phyloP scores from a whole-genome alignment of 2,888 invertebrate species.

The Crematogaster levior region DNA sequence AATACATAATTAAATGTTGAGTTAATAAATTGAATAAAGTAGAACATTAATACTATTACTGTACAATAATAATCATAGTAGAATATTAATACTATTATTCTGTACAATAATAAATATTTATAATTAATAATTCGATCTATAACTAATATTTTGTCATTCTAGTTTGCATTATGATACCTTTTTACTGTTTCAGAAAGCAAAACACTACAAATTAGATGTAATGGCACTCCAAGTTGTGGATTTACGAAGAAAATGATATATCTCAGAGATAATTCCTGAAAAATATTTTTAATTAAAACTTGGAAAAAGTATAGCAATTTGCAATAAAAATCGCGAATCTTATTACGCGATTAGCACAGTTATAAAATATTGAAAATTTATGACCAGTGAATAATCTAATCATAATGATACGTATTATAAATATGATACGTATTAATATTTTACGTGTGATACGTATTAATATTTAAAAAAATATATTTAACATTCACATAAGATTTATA shows the following conservation, averaged over 20 bases:
- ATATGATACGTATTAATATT: slow-evolving; percentile 18
- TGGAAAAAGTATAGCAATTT: slow-evolving; percentile 4
- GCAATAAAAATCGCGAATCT: slow-evolving; percentile 15
- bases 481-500: slow-evolving; percentile 10
- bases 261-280: slow-evolving; percentile 23
- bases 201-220: slow-evolving; percentile 90
- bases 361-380: slow-evolving; percentile 10
- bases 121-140: not conserved
- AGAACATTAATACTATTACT: not conserved
- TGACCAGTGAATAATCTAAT: slow-evolving; percentile 22
- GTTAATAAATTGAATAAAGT: not conserved
- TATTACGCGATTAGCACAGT: slow-evolving; percentile 6
- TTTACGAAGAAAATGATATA: slow-evolving; percentile 88
- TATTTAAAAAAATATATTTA: slow-evolving; percentile 20
- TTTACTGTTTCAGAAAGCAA: slow-evolving; percentile 87
- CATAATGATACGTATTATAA: not conserved
- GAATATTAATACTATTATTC: too few relatives aligned
- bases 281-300: slow-evolving; percentile 51
- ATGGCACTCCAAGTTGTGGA: slow-evolving; percentile 90
- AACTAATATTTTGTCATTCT: not conserved
- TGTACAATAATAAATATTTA: slow-evolving; percentile 20
- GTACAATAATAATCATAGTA: not conserved
- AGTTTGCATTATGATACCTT: slow-evolving; percentile 76
- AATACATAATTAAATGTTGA: slow-evolving; percentile 9
- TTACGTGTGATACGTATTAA: slow-evolving; percentile 11